A percentile compares a stretch with the other conserved stretches of the same genome.
These are phyloP conservation scores for Drosophila athabasca DNA, from an alignment of 1,140 invertebrate genomes.

Conservation along the genomic window DNA sequence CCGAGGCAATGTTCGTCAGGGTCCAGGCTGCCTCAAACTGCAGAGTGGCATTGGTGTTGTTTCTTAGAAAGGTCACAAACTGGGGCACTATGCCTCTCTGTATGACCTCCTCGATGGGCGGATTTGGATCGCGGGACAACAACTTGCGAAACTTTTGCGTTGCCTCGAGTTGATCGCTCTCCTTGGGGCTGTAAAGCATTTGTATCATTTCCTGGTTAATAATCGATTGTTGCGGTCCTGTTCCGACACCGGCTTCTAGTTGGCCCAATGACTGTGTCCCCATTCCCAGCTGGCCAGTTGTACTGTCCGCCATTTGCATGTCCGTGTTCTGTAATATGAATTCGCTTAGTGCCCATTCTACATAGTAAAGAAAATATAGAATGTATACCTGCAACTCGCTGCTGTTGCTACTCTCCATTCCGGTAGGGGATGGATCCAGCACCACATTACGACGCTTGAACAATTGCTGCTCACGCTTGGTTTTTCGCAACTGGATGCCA, in stretches of 20 bases:
- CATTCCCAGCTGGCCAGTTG: constrained; percentile 38
- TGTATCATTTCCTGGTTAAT: constrained; percentile 92
- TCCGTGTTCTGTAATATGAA: constrained; percentile 34
- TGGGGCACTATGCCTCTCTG: constrained; percentile 96
- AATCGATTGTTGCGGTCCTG: constrained; percentile 55
- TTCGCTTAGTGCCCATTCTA: constrained; percentile 3
- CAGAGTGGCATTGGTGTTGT: constrained; percentile 90
- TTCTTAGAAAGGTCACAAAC: constrained; percentile 97
- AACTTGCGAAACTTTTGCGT: constrained; percentile 98
- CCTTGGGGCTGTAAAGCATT: constrained; percentile 92
- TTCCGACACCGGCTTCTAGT: constrained; percentile 12
- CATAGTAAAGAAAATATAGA: too few species aligned
- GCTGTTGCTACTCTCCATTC: constrained; percentile 53
- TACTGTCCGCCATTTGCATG: constrained; percentile 71
- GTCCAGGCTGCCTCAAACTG: constrained; percentile 99
- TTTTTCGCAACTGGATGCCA: constrained; percentile 97
- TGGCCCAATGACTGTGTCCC: background rate
- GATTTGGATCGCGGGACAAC: constrained; percentile 97
- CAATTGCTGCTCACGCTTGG: constrained; percentile 96
- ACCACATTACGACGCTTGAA: constrained; percentile 96
- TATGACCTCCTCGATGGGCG: constrained; percentile 99
- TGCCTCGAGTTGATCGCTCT: constrained; percentile 92
- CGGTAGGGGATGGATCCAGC: constrained; percentile 62
- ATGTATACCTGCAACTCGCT: constrained; percentile 53
- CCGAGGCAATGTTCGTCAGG: constrained; percentile 98